Evolutionary conservation across 2,888 invertebrate species (phyloP).

Genomic region (Drosophila infuscata): DNA sequence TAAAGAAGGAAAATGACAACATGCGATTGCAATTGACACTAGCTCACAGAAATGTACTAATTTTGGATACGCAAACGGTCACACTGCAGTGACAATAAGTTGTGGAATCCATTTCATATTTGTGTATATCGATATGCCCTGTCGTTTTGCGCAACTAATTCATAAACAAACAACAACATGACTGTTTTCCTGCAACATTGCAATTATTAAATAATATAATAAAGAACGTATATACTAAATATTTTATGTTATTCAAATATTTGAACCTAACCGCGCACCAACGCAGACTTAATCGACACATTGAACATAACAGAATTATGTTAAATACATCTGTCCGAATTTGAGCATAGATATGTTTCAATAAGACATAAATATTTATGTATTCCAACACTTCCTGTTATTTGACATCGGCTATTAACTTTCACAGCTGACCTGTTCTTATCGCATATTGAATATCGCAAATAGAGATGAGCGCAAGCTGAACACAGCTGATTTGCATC

Average conservation of each 20-base stretch:
- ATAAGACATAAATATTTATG: not conserved
- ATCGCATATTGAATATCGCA: conserved; percentile 27
- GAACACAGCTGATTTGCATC: conserved; percentile 50
- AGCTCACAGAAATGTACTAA: not conserved
- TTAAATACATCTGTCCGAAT: not conserved
- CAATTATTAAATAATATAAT: not conserved
- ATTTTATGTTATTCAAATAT: no score
- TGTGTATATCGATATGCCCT: not conserved
- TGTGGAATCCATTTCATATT: not conserved
- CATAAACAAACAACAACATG: not conserved
- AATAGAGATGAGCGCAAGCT: conserved; percentile 32
- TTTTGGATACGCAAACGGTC: conserved; percentile 14
- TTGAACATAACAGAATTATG: not conserved
- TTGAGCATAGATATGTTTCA: not conserved
- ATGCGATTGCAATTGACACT: not conserved
- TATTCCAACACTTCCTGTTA: not conserved
- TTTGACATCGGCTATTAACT: conserved; percentile 8
- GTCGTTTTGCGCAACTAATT: not conserved
- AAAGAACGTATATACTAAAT: not conserved
- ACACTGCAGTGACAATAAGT: not conserved
- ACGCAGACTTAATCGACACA: not conserved
- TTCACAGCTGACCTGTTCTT: conserved; percentile 37
- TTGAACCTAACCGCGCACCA: not conserved
- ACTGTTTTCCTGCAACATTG: no score
- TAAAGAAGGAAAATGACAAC: conserved; percentile 2